These are phyloP conservation scores for Pelmatolapia mariae DNA, from an alignment of 2,113 vertebrate species.

Conservation along the genomic window DNA sequence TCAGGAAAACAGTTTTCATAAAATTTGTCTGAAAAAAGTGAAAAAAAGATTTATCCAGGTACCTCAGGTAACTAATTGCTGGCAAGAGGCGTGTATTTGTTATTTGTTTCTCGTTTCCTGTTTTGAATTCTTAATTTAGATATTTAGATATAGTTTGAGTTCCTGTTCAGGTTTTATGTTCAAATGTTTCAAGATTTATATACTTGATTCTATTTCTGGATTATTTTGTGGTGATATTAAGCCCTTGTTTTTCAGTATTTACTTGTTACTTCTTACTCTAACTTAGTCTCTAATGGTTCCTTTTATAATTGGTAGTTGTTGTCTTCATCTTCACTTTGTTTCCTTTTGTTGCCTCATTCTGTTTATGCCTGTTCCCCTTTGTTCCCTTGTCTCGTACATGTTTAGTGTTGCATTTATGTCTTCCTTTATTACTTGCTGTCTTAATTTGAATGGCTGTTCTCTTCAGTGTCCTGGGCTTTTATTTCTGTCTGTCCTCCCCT, in stretches of 20 bases:
- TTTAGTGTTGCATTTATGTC: not conserved
- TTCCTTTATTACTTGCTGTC: not conserved
- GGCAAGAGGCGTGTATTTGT: fast-evolving
- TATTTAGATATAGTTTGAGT: not conserved
- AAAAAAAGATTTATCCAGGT: not conserved
- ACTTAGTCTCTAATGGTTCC: not conserved
- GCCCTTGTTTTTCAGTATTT: not conserved
- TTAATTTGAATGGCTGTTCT: not conserved
- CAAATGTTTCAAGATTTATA: not conserved
- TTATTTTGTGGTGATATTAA: not conserved
- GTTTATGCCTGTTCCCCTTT: not conserved
- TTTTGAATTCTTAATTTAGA: not conserved
- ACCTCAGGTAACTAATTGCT: not conserved
- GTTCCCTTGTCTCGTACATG: not conserved
- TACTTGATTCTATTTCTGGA: not conserved
- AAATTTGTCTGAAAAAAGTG: not conserved
- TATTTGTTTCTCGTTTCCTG: not conserved
- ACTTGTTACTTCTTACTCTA: not conserved
- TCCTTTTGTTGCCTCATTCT: not conserved
- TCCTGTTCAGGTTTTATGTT: not conserved
- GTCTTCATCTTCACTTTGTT: not conserved
- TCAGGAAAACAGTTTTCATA: fast-evolving
- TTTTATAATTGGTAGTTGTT: not conserved
- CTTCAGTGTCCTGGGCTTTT: not conserved
- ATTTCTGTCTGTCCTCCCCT: not conserved